Conservation (phyloP, 2,888 invertebrate genomes). For the Dorcus parallelipipedus region DNA sequence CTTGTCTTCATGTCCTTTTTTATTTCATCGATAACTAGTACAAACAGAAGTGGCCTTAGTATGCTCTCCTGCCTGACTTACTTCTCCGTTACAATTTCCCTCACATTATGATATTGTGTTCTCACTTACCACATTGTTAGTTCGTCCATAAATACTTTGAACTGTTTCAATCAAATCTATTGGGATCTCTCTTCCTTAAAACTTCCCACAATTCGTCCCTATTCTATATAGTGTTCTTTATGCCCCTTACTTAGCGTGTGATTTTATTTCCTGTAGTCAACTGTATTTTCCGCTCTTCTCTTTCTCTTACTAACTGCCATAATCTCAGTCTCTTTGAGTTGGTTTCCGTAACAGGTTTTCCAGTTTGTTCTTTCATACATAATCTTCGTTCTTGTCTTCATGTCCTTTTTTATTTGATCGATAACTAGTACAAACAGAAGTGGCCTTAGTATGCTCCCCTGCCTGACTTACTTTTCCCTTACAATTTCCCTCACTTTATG, state of each 20-base stretch:
- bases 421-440: not conserved
- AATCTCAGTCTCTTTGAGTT: too few relatives aligned
- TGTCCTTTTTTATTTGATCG: not conserved
- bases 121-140: not conserved
- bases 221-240: too few relatives aligned
- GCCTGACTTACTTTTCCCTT: not conserved
- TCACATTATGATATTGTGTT: not conserved
- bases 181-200: not conserved
- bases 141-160: not conserved
- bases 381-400: not conserved
- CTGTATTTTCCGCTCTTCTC: too few relatives aligned
- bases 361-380: not conserved
- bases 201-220: not conserved
- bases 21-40: not conserved
- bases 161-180: not conserved
- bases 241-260: not conserved
- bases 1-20: not conserved
- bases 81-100: not conserved
- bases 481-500: not conserved
- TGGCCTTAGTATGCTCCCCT: not conserved
- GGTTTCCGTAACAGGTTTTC: not conserved
- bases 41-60: not conserved
- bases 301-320: too few relatives aligned
- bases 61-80: not conserved
- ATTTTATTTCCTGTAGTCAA: too few relatives aligned